phyloP scores from a whole-genome alignment of 2,797 vertebrate species.

The Hoplostethus mediterraneus region DNA sequence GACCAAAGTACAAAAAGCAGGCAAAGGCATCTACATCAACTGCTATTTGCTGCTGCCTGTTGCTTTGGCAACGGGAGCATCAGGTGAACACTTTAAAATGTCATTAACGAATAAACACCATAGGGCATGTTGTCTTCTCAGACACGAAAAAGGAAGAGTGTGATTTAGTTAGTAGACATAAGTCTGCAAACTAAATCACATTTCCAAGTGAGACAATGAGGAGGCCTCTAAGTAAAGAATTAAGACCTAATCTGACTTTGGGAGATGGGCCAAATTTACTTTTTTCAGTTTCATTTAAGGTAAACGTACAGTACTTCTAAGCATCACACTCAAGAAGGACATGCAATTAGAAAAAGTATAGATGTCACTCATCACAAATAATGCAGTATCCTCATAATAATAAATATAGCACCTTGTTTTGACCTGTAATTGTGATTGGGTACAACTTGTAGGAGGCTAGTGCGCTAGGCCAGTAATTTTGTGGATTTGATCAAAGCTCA shows the following conservation, averaged over 20 bases:
- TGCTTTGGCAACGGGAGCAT: conserved; percentile 67
- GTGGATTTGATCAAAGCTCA: conserved; percentile 19
- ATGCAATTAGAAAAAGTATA: conserved; percentile 2
- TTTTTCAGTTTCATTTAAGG: conserved; percentile 11
- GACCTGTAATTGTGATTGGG: not conserved
- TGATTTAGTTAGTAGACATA: conserved; percentile 18
- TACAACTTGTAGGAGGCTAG: not conserved
- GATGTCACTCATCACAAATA: not conserved
- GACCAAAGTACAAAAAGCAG: conserved; percentile 22
- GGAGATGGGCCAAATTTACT: conserved; percentile 10
- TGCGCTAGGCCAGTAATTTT: conserved; percentile 5
- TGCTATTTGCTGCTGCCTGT: conserved; percentile 48
- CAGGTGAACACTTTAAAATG: conserved; percentile 56
- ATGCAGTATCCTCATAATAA: not conserved
- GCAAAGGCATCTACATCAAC: conserved; percentile 22
- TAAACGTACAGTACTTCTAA: conserved; percentile 10
- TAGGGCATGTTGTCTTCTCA: conserved; percentile 20
- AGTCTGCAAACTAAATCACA: conserved; percentile 23
- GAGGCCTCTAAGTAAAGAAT: conserved; percentile 10
- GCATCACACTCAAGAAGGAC: conserved; percentile 1
- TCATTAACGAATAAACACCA: conserved; percentile 58
- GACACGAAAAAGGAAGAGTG: conserved; percentile 12
- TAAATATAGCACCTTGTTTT: not conserved
- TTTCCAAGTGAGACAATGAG: conserved; percentile 27
- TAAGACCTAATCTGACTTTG: conserved; percentile 21